These are phyloP conservation scores for Drosophila dunni DNA, from an alignment of 1,140 invertebrate species.

Conservation along the genomic window DNA sequence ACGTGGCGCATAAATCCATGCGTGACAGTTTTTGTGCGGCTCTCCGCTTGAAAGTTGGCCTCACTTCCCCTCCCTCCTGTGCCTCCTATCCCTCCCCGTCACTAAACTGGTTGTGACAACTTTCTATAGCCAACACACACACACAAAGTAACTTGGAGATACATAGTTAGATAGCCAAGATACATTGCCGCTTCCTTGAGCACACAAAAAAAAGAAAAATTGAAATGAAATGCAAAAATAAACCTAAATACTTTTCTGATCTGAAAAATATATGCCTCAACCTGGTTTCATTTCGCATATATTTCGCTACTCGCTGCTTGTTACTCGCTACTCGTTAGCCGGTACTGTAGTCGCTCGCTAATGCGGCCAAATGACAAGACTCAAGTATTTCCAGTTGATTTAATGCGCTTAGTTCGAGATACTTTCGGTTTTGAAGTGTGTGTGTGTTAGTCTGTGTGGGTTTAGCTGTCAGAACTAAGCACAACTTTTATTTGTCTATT, in stretches of 20 bases:
- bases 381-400: constrained; percentile 67
- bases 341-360: constrained; percentile 9
- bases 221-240: constrained; percentile 68
- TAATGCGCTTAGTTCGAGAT: constrained; percentile 44
- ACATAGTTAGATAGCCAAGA: constrained; percentile 46
- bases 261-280: constrained; percentile 65
- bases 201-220: constrained; percentile 33
- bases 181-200: constrained; percentile 70
- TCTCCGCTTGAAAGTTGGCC: constrained; percentile 54
- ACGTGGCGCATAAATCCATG: constrained; percentile 78
- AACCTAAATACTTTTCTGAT: constrained; percentile 72
- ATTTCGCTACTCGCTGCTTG: neutral
- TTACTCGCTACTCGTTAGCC: neutral
- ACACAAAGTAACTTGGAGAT: constrained; percentile 36
- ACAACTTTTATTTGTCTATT: constrained; percentile 7
- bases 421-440: constrained; percentile 29
- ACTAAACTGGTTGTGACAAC: constrained; percentile 81
- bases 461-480: constrained; percentile 58
- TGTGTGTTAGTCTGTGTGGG: constrained; percentile 38
- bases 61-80: constrained; percentile 7
- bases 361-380: constrained; percentile 54
- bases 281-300: constrained; percentile 63
- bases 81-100: constrained; percentile 18
- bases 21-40: constrained; percentile 66
- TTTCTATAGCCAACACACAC: constrained; percentile 74